These are phyloP conservation scores for Nymphalis io DNA, from an alignment of 1,140 invertebrate genomes.

Conservation along the genomic window DNA sequence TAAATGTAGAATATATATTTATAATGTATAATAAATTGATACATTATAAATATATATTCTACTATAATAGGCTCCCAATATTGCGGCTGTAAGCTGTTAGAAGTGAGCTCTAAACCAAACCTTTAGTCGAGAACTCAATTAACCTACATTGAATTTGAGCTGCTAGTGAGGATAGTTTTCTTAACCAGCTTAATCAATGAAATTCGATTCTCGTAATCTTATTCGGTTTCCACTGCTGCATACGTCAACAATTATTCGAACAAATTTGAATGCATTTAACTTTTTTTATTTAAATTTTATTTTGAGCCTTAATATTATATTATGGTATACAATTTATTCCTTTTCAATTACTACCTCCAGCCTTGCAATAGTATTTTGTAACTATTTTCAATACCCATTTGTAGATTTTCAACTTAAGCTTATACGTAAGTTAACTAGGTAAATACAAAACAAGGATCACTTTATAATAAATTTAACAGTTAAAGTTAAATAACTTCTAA, in stretches of 20 bases:
- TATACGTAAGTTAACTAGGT: too few species aligned
- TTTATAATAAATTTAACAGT: too few species aligned
- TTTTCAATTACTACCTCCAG: too few species aligned
- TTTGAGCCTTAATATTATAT: too few species aligned
- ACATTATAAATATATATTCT: constrained; percentile 17
- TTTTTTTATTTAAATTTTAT: background rate
- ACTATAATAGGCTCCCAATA: constrained; percentile 27
- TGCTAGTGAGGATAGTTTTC: constrained; percentile 35
- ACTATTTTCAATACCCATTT: too few species aligned
- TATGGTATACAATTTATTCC: too few species aligned
- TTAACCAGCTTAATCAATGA: constrained; percentile 39
- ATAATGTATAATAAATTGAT: background rate
- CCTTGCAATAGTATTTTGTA: too few species aligned
- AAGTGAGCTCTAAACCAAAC: constrained; percentile 35
- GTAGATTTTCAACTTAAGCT: too few species aligned
- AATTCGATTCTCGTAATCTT: constrained; percentile 29
- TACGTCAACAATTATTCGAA: background rate
- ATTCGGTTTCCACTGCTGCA: background rate
- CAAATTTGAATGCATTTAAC: background rate
- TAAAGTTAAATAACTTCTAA: too few species aligned
- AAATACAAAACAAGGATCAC: too few species aligned
- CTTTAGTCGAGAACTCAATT: constrained; percentile 46
- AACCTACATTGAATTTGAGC: constrained; percentile 45
- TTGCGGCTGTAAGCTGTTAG: constrained; percentile 34
- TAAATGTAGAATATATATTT: too few species aligned